These are phyloP conservation scores for Pica pica DNA, from an alignment of 2,113 vertebrate genomes.

Conservation along the genomic window DNA sequence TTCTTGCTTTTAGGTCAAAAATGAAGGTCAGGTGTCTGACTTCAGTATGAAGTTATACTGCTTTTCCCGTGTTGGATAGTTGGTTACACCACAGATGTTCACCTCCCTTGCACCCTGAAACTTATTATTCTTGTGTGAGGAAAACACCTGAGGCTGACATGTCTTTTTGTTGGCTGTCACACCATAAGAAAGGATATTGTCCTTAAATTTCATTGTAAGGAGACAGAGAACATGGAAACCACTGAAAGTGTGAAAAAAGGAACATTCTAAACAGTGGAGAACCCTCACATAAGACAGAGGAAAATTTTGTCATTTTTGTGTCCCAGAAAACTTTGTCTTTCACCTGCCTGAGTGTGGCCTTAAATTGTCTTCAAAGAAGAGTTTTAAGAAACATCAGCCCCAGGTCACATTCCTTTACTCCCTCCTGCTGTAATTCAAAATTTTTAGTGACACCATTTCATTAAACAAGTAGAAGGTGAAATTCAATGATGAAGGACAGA, in stretches of 20 bases:
- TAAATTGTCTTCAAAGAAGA: background rate
- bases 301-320: background rate
- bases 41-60: background rate
- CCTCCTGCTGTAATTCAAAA: background rate
- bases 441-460: background rate
- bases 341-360: background rate
- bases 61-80: background rate
- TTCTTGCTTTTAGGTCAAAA: background rate
- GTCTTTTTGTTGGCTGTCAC: background rate
- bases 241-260: background rate
- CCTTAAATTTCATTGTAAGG: background rate
- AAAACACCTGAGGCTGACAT: background rate
- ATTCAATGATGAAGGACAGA: background rate
- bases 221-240: background rate
- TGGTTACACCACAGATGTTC: rapidly evolving
- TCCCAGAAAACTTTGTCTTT: background rate
- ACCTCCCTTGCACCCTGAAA: background rate
- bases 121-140: background rate
- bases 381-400: background rate
- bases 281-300: background rate
- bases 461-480: background rate
- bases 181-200: background rate
- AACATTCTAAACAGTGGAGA: background rate
- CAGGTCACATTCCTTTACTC: background rate
- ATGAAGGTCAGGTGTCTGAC: background rate